Evolutionary conservation across 2,797 vertebrate species (phyloP).

Genomic region (Protonibea diacanthus): DNA sequence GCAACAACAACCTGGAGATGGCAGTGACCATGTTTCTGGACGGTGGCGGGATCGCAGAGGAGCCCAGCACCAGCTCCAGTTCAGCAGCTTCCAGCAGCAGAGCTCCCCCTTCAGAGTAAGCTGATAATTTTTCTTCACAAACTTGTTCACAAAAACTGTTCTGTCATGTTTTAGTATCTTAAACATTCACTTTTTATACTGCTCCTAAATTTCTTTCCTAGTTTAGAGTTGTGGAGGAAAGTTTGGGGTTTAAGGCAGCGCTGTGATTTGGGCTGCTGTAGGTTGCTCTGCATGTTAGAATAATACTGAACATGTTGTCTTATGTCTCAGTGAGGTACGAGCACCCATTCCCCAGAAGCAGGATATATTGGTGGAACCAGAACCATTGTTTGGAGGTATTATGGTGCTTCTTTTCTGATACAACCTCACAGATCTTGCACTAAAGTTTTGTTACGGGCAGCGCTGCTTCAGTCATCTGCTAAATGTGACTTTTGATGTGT

Average conservation of each 20-base stretch:
- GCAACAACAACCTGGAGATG: constrained; percentile 99
- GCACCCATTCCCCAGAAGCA: constrained; percentile 99
- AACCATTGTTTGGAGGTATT: constrained; percentile 96
- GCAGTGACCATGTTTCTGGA: constrained; percentile 99
- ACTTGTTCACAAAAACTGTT: background rate
- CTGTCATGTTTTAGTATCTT: background rate
- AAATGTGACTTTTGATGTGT: constrained; percentile 8
- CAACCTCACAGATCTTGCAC: background rate
- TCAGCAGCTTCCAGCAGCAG: constrained; percentile 90
- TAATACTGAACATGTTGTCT: constrained; percentile 23
- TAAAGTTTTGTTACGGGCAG: background rate
- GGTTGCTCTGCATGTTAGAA: background rate
- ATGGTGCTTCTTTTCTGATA: constrained; percentile 7
- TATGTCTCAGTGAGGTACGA: constrained; percentile 92
- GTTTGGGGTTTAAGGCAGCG: background rate
- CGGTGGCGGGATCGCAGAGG: constrained; percentile 94
- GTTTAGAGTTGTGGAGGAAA: background rate
- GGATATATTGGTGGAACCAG: constrained; percentile 98
- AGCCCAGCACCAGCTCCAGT: constrained; percentile 98
- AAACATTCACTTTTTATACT: background rate
- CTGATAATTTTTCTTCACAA: constrained; percentile 14
- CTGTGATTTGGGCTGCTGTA: constrained; percentile 7
- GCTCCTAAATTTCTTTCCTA: background rate
- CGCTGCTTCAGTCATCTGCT: constrained; percentile 7
- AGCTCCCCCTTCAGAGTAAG: constrained; percentile 86